Conservation (phyloP, 2,113 vertebrate genomes). For the Cyanoramphus novaezelandiae region DNA sequence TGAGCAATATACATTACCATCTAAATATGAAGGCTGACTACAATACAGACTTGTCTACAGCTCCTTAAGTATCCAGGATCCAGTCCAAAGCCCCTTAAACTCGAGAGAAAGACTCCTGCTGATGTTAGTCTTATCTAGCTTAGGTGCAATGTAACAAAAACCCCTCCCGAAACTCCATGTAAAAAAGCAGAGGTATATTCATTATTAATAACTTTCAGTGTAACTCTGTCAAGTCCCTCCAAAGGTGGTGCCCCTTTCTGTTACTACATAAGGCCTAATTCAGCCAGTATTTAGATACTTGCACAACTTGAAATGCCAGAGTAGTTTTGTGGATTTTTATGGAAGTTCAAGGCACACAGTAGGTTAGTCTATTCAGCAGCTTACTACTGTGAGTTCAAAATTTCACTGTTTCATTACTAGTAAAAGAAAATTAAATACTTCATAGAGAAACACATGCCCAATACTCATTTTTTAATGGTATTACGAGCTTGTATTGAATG, state of each 20-base stretch:
- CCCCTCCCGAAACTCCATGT: background rate
- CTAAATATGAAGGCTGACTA: conserved; percentile 53
- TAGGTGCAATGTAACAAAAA: background rate
- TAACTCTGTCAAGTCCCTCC: background rate
- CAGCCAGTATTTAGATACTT: background rate
- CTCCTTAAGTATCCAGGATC: conserved; percentile 24
- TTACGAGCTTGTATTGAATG: background rate
- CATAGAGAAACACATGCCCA: background rate
- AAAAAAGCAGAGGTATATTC: background rate
- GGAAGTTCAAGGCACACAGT: background rate
- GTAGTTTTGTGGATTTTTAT: background rate
- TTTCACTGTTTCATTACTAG: background rate
- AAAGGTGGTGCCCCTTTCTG: background rate
- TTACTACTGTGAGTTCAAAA: background rate
- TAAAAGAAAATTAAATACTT: background rate
- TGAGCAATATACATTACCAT: conserved; percentile 59
- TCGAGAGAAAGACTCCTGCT: background rate
- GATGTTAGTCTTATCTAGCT: background rate
- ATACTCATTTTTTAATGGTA: background rate
- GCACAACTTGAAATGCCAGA: background rate
- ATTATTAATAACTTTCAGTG: background rate
- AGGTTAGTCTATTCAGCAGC: background rate
- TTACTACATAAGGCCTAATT: background rate
- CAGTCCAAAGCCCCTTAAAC: conserved; percentile 45
- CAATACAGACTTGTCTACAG: conserved; percentile 44